Evolutionary conservation across 2,797 vertebrate genomes (phyloP), one percentile per base, ranked within the genome.

Genomic region (Leptatherina wallacei): DNA sequence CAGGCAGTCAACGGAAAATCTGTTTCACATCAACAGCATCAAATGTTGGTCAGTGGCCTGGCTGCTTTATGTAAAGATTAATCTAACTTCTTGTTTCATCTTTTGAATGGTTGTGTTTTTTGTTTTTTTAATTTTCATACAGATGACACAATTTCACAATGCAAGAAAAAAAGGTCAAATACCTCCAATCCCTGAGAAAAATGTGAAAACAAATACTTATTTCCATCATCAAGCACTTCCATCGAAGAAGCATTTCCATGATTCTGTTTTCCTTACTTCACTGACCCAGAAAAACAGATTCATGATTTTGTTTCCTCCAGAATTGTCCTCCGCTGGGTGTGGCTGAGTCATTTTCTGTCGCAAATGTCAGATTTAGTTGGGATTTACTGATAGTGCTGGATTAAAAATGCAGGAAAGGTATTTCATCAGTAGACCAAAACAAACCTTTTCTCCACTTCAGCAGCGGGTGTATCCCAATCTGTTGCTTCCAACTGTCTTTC

Each of bases 231-330:
- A 42, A 32, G 20, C 11, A 9, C 35, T 78, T 71, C 61, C 66
- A 70, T 77, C 71, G 75, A 78, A 76, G 67, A 76, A 82, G 57
- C 13, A 13, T 80, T 72, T 80, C 30, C 4, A 55, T 67, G 72
- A 82, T 81, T 75, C 71, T 2, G 30, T 71, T 86, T 79, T 70
- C 49, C 62, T 33, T 33, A 44, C 38, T 44, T 57, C 65, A 2
- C 36, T 75, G 78, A 83, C 71, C 72, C 52, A 74, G 59, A 81
- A 74, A 83, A 71, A 64, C 22, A 40, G 64, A 80, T 72, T 69
- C 24, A 69, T 79, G 58, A 71, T 77, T 77, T 54, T 58, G 61
- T 78, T 74, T 80, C 62, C 51, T 62, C 61, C 60, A 69, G 33
- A 71, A 56, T 75, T 30, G 27, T 56, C 61, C 14, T 1, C 33